Evolutionary conservation across 2,797 vertebrate species (phyloP).

Genomic region (Lophius americanus): DNA sequence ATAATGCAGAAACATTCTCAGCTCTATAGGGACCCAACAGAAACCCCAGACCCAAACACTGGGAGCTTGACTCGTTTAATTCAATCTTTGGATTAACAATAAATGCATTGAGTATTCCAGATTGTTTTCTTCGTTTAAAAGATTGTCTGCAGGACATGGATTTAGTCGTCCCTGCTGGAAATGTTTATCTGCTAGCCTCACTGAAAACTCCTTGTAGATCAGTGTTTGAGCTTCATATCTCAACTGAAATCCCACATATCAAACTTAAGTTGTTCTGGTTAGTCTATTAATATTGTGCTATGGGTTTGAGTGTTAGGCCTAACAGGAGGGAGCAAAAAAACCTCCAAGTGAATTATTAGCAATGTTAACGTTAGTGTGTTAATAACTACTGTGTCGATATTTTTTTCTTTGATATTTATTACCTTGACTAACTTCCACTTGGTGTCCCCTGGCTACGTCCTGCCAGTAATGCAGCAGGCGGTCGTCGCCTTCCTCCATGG

Average conservation of each 20-base stretch:
- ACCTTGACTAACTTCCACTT: slow-evolving; percentile 89
- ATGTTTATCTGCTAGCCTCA: neutral
- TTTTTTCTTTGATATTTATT: slow-evolving; percentile 34
- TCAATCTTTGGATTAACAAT: no score
- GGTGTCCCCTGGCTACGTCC: slow-evolving; percentile 87
- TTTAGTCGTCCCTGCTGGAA: neutral
- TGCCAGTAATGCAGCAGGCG: slow-evolving; percentile 89
- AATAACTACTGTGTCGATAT: neutral
- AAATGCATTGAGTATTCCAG: no score
- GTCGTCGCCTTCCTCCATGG: slow-evolving; percentile 76
- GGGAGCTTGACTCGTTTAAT: no score
- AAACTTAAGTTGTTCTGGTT: neutral
- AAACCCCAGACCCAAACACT: neutral
- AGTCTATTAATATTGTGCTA: neutral
- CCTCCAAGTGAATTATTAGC: neutral
- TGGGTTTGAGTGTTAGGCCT: neutral
- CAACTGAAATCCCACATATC: neutral
- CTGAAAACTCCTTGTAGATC: slow-evolving; percentile 44
- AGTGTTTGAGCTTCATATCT: slow-evolving; percentile 1
- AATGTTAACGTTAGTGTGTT: neutral
- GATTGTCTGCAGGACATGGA: neutral
- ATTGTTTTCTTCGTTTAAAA: no score
- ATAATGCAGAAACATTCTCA: neutral
- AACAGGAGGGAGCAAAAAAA: neutral
- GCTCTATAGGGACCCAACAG: no score